Evolutionary conservation across 1,140 invertebrate genomes (phyloP).

Genomic region (Euwallacea fornicatus): DNA sequence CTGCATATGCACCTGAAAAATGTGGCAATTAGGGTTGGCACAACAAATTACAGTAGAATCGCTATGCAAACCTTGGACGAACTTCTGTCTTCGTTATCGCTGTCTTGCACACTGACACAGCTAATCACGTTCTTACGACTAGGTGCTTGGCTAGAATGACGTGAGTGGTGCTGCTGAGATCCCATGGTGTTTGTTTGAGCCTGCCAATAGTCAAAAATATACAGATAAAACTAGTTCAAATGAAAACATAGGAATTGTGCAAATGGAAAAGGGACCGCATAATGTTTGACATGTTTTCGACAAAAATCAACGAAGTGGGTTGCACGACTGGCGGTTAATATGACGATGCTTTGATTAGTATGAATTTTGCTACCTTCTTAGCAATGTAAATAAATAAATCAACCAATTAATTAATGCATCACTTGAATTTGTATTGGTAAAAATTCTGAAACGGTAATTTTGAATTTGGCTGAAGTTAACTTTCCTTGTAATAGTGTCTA

Average conservation of each 20-base stretch:
- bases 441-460: neutral
- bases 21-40: neutral
- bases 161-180: constrained; percentile 28
- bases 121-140: constrained; percentile 73
- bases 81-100: constrained; percentile 72
- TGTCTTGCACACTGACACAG: constrained; percentile 80
- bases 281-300: too few relatives aligned
- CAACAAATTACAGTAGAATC: neutral
- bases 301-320: too few relatives aligned
- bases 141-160: constrained; percentile 37
- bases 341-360: too few relatives aligned
- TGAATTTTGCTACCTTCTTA: too few relatives aligned
- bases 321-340: too few relatives aligned
- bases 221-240: too few relatives aligned
- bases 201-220: neutral
- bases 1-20: constrained; percentile 24
- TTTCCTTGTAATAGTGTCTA: neutral
- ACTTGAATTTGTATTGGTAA: too few relatives aligned
- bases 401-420: too few relatives aligned
- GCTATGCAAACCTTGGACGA: constrained; percentile 41
- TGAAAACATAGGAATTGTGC: too few relatives aligned
- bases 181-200: constrained; percentile 39
- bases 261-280: too few relatives aligned
- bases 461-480: neutral
- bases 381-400: too few relatives aligned